Evolutionary conservation across 2,113 vertebrate genomes (phyloP), one percentile per base, ranked within the genome.

Genomic region (Macroglossus sobrinus): DNA sequence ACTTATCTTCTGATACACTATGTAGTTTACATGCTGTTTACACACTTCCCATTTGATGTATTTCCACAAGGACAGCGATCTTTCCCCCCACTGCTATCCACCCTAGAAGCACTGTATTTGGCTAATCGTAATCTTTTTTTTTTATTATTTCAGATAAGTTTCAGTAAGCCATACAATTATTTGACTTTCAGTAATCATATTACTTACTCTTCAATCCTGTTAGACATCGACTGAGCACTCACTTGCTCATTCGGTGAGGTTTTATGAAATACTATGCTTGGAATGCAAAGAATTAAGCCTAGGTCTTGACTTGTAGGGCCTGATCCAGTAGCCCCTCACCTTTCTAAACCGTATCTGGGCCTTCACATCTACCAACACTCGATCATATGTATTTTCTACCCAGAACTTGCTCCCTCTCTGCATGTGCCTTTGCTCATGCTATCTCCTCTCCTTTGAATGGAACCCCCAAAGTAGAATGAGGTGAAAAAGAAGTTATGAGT

Each of bases 151-250:
- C 53, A 87, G 38, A 28, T 71, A 74, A 40, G 59, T 79, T 94
- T 92, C 66, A 53, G 89, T 22, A 89, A 68, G 55, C 30, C 45
- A 76, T n/a, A 68, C 28, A 93, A 69, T 88, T 84, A 76, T 61
- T 74, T 69, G 90, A 35, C 47, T 96, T 97, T 89, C 88, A 93
- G 85, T 14, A 64, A 68, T 53, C 72, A 89, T 22, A 50, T 50
- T 16, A 50, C 91, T 92, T 74, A 68, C 30, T 28, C 33, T 30
- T 80, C 90, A 94, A 63, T 76, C 4, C n/a, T 28, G 15, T 89
- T 79, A 90, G 43, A 88, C 66, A 93, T 64, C 53, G 92, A 75
- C 64, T 92, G 64, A 96, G 14, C 40, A 80, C 24, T 87, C 30
- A 84, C 3, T 3, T 2, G 21, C 21, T 50, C 76, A n/a, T 35